Percentiles rank a stretch among this genome's conserved stretches.
These are phyloP conservation scores for Strigamia transsilvanica DNA, from an alignment of 2,888 invertebrate genomes.

Conservation along the genomic window DNA sequence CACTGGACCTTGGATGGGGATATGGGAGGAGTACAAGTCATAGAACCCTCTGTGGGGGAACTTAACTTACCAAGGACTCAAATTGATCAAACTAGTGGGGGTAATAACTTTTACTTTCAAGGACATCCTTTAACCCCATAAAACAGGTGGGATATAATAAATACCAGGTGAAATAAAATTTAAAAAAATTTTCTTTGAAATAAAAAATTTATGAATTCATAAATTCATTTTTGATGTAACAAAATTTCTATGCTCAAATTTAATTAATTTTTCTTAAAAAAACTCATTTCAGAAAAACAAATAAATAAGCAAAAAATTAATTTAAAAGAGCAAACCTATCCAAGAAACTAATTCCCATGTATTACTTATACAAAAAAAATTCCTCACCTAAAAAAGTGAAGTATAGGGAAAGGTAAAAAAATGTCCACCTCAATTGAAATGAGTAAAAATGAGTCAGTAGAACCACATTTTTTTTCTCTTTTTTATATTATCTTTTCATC, in stretches of 20 bases:
- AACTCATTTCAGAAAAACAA: too few relatives aligned
- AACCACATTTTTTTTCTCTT: background rate
- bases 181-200: background rate
- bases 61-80: conserved; percentile 6
- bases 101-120: conserved; percentile 30
- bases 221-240: too few relatives aligned
- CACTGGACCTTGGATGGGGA: conserved; percentile 19
- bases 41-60: conserved; percentile 14
- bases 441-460: conserved; percentile 41
- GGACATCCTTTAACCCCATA: conserved; percentile 30
- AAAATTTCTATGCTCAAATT: too few relatives aligned
- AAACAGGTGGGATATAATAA: background rate
- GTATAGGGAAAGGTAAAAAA: background rate
- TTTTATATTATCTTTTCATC: conserved; percentile 34
- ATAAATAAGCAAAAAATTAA: too few relatives aligned
- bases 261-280: too few relatives aligned
- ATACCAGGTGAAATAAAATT: background rate
- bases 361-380: too few relatives aligned
- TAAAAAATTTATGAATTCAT: background rate
- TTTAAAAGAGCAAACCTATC: too few relatives aligned
- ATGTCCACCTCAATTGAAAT: background rate
- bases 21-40: conserved; percentile 7
- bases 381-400: background rate
- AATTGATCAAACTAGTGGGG: conserved; percentile 34
- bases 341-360: too few relatives aligned